phyloP scores from a whole-genome alignment of 2,888 invertebrate genomes.

The Protonemura montana region DNA sequence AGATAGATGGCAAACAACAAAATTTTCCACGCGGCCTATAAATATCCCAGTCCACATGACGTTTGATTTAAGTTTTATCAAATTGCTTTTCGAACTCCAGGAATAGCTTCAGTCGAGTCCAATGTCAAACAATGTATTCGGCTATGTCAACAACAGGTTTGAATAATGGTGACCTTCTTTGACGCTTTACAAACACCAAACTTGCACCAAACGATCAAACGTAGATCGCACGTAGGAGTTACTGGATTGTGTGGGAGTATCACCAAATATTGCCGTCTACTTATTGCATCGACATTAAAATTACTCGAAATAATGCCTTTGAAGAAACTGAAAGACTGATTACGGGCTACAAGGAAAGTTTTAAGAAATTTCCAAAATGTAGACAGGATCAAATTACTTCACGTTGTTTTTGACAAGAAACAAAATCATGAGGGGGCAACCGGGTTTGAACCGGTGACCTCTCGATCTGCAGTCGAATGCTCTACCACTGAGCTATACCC shows the following conservation, averaged over 20 bases:
- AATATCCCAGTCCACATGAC: no score
- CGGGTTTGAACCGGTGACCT: constrained; percentile 51
- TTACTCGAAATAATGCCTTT: no score
- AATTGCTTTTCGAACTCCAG: neutral
- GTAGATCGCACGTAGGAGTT: neutral
- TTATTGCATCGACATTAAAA: no score
- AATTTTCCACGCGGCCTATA: no score
- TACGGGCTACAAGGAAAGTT: neutral
- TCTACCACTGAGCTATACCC: constrained; percentile 51
- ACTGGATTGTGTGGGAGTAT: neutral
- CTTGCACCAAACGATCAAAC: neutral
- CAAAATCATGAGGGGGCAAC: constrained; percentile 49
- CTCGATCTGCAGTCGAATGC: constrained; percentile 51
- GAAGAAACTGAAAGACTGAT: neutral
- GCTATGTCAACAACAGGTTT: neutral
- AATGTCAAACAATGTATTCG: neutral
- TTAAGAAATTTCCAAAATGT: neutral
- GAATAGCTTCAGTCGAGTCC: neutral
- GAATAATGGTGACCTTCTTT: neutral
- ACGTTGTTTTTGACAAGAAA: neutral
- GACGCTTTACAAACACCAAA: neutral
- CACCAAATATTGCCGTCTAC: no score
- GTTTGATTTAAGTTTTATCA: no score
- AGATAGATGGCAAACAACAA: no score
- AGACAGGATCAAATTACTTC: neutral